Conservation (phyloP, 2,797 vertebrate genomes). For the Decapterus maruadsi region DNA sequence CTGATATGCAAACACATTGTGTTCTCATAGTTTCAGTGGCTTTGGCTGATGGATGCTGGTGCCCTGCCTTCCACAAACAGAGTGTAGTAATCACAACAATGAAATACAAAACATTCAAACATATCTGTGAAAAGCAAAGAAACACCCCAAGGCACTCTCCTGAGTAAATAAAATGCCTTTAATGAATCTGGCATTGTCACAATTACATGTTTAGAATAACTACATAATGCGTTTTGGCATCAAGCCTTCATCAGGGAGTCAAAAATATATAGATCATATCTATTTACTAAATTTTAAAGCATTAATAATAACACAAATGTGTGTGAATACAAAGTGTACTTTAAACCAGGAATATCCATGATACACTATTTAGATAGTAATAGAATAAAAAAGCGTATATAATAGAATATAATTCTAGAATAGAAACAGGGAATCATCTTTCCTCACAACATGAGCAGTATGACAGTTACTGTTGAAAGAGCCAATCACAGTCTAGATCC, state of each 20-base stretch:
- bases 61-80: neutral
- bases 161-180: no score
- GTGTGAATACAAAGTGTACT: neutral
- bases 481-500: neutral
- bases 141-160: no score
- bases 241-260: no score
- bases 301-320: no score
- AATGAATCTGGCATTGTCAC: no score
- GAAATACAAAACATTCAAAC: neutral
- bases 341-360: no score
- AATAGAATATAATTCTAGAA: neutral
- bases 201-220: no score
- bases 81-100: neutral
- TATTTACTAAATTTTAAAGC: no score
- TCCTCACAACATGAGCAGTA: neutral
- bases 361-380: neutral
- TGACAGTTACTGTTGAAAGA: neutral
- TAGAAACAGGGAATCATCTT: neutral
- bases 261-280: no score
- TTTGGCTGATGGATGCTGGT: neutral
- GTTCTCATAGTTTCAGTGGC: slow-evolving; percentile 12
- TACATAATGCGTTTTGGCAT: no score
- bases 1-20: neutral
- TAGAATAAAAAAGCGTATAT: neutral
- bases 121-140: neutral